Base-by-base conservation (phyloP, 2,888 invertebrate species). In the Pogonocherus hispidulus region DNA sequence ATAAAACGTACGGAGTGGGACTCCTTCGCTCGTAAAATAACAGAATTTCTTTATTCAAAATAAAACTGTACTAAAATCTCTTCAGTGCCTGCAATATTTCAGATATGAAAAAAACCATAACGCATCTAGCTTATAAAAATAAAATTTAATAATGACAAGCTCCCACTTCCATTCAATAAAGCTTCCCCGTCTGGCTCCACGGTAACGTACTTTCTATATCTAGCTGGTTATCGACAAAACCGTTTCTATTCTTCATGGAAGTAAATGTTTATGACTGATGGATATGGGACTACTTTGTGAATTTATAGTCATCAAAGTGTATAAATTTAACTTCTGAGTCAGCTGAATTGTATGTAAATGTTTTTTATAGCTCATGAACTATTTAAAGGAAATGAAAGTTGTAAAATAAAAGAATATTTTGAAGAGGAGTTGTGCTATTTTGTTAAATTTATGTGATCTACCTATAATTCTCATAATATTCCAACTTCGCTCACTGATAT, bases 71-170 rank as follows among this genome's bases (percentile, higher is more conserved):
- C 11, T 41, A 41, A 41, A 14, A 52, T 8, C 27, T 52, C 32
- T 4, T 2, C 18, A 19, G 14, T 18, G 3, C 16, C 16, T 1
- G 18, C 52, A 32, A 18, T 18, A 18, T 18, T 32, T 8, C 3
- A 14, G 18, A 18, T 52, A 52, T 52, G 27, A 52, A 52, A 32
- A n/a, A 52, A 32, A 32, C 19, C 16, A 18, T 52, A 52, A 32
- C 19, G 20, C 47, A 8, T 16, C 6, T 35, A 16, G 9, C 44
- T 9, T 14, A 47, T 47, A 59, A 46, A 59, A 59, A 47, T 47
- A 47, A 59, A 59, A 59, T 59, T 59, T 59, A 47, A 59, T 59
- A 59, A 59, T 32, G 27, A 59, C 47, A 22, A 47, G 59, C 27
- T 59, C 47, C 27, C 47, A 47, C 35, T 47, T 46, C 59, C 35